Base-by-base conservation (phyloP, 2,113 vertebrate species). In the Scartelaos histophorus region DNA sequence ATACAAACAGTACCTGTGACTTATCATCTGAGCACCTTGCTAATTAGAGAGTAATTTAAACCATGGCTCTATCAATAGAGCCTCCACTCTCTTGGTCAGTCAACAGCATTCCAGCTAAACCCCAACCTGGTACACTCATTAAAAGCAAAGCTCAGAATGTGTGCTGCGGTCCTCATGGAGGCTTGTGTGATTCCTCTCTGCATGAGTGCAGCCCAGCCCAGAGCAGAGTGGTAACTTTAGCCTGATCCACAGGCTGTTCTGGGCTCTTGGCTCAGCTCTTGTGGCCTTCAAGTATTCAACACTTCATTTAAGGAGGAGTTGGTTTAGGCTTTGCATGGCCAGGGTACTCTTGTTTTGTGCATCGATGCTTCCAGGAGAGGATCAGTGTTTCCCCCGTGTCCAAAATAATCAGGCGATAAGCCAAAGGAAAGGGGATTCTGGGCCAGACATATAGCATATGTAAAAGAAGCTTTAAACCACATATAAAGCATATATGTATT, bases 31-130 rank as follows among this genome's bases (percentile, higher is more conserved):
- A 17, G 38, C 67, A 66, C 74, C 61, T 74, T 73, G 68, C 80
- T 87, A 90, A 89, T 90, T 83, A 82, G 73, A 89, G 77, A 80
- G 82, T 70, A 90, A 89, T 71, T 58, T 53, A 81, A 90, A 64
- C 71, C 82, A 64, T 54, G 67, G 66, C 69, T 85, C 82, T 89
- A 81, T 86, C 79, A 83, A 75, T 82, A 68, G 49, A 75, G 73
- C 64, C 57, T 57, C 75, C 54, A 57, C 82, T 83, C 82, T 80
- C 73, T 61, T 84, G 85, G 78, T 81, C 85, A 81, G 74, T 87
- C 87, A 90, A 80, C 84, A 87, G 62, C 81, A 79, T 90, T 87
- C 82, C 88, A 82, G 66, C 70, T 84, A 84, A 85, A 72, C 86
- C 56, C 76, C 66, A 90, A 79, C 69, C 79, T 81, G 78, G 79